Percentiles rank a stretch among this genome's conserved stretches.
phyloP scores from a whole-genome alignment of 2,888 invertebrate species.

The Diachrysia chrysitis region DNA sequence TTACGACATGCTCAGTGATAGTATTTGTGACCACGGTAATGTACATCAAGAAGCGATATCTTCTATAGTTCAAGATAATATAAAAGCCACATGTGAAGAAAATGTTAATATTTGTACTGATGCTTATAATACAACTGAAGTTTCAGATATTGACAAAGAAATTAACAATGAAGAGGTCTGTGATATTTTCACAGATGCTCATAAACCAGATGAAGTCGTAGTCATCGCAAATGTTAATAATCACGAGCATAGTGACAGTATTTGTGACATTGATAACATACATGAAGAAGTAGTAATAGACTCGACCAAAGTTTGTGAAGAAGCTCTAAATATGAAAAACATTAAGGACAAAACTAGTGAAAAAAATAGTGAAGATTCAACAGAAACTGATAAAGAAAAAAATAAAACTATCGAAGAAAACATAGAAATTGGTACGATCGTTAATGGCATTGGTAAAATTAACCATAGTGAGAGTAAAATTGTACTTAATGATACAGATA shows the following conservation, averaged over 20 bases:
- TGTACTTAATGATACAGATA: slow-evolving; percentile 13
- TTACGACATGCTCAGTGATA: background rate
- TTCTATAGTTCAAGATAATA: background rate
- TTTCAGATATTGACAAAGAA: background rate
- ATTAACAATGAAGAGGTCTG: slow-evolving; percentile 14
- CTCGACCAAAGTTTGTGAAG: background rate
- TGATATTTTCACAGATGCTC: slow-evolving; percentile 14
- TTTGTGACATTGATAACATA: background rate
- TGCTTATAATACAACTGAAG: background rate
- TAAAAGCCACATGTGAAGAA: background rate
- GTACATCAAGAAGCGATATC: background rate
- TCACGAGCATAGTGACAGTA: background rate
- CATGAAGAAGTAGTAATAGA: background rate
- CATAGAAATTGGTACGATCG: background rate
- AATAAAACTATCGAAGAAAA: background rate
- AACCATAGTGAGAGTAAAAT: slow-evolving; percentile 2
- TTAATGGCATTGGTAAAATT: background rate
- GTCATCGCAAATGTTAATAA: background rate
- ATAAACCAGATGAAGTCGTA: background rate
- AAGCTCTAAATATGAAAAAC: background rate
- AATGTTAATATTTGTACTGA: background rate
- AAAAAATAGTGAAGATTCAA: background rate
- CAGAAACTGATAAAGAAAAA: background rate
- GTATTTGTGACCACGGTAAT: background rate
- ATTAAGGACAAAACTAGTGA: background rate